phyloP scores from a whole-genome alignment of 2,888 invertebrate genomes.

The Colletes collaris region DNA sequence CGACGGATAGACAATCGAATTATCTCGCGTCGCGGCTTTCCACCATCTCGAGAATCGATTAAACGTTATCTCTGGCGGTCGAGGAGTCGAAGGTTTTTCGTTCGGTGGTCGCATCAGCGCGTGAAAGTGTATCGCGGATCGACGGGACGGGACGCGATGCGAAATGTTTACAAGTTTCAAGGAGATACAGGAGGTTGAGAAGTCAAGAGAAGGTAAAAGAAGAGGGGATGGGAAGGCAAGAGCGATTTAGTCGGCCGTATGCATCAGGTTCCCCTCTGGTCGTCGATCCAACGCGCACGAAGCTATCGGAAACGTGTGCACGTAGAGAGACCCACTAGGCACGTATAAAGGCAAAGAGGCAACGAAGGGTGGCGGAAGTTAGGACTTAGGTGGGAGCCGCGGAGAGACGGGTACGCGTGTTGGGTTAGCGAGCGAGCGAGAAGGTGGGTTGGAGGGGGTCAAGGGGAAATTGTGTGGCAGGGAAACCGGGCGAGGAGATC shows the following conservation, averaged over 20 bases:
- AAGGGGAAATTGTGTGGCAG: slow-evolving; percentile 13
- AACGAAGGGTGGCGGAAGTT: slow-evolving; percentile 72
- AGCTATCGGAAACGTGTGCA: slow-evolving; percentile 14
- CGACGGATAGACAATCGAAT: not conserved
- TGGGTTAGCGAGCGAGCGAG: not conserved
- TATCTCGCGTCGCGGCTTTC: not conserved
- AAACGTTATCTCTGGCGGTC: slow-evolving; percentile 9
- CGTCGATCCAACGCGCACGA: slow-evolving; percentile 34
- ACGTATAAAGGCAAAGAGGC: slow-evolving; percentile 65
- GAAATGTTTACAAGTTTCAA: slow-evolving; percentile 44
- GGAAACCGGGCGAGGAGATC: slow-evolving; percentile 1
- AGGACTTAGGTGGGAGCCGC: slow-evolving; percentile 29
- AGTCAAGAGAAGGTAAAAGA: slow-evolving; percentile 24
- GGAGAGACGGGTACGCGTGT: slow-evolving; percentile 30
- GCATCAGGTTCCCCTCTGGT: slow-evolving; percentile 36
- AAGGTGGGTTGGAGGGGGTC: not conserved
- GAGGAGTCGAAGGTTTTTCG: slow-evolving; percentile 21
- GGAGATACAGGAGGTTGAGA: slow-evolving; percentile 43
- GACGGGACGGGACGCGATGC: slow-evolving; percentile 27
- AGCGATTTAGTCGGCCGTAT: slow-evolving; percentile 44
- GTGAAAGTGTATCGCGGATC: slow-evolving; percentile 50
- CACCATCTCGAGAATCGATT: not conserved
- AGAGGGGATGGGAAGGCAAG: slow-evolving; percentile 16
- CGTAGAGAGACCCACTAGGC: slow-evolving; percentile 23
- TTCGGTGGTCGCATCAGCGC: slow-evolving; percentile 4